phyloP scores from a whole-genome alignment of 2,888 invertebrate genomes.

The Cyclophora punctaria region DNA sequence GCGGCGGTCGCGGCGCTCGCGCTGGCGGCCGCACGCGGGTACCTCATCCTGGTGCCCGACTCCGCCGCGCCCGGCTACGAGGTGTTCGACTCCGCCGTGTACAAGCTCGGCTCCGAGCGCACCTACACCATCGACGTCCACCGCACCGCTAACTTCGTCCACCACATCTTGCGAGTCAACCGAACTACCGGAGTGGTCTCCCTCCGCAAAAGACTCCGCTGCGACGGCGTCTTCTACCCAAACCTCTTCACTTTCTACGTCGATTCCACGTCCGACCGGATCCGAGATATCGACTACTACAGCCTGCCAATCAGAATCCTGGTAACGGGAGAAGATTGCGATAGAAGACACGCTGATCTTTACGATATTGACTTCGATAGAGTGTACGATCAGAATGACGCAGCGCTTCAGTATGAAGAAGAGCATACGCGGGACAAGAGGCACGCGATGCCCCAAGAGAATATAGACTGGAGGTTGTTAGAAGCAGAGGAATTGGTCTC shows the following conservation, averaged over 20 bases:
- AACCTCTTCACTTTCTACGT: constrained; percentile 90
- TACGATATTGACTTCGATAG: constrained; percentile 76
- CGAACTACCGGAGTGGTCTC: constrained; percentile 83
- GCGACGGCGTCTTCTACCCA: constrained; percentile 88
- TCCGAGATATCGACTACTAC: constrained; percentile 87
- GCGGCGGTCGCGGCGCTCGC: constrained; percentile 40
- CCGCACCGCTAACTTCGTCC: constrained; percentile 88
- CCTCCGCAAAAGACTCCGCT: constrained; percentile 81
- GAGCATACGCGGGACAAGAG: constrained; percentile 57
- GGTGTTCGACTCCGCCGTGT: constrained; percentile 87
- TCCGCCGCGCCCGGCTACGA: constrained; percentile 77
- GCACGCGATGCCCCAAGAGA: constrained; percentile 45
- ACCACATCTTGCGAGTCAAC: constrained; percentile 84
- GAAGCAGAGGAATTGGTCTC: constrained; percentile 59
- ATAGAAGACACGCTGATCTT: constrained; percentile 76
- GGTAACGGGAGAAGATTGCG: constrained; percentile 82
- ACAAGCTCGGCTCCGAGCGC: constrained; percentile 85
- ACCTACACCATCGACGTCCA: constrained; percentile 86
- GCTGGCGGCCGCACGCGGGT: constrained; percentile 53
- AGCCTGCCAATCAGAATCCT: constrained; percentile 85
- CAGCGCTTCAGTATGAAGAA: constrained; percentile 60
- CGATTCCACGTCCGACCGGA: constrained; percentile 86
- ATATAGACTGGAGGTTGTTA: constrained; percentile 63
- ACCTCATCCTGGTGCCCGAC: constrained; percentile 77
- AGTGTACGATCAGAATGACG: constrained; percentile 70